A percentile compares a stretch with the other conserved stretches of the same genome.
phyloP scores from a whole-genome alignment of 2,797 vertebrate genomes.

The Sebastes matsubarae region DNA sequence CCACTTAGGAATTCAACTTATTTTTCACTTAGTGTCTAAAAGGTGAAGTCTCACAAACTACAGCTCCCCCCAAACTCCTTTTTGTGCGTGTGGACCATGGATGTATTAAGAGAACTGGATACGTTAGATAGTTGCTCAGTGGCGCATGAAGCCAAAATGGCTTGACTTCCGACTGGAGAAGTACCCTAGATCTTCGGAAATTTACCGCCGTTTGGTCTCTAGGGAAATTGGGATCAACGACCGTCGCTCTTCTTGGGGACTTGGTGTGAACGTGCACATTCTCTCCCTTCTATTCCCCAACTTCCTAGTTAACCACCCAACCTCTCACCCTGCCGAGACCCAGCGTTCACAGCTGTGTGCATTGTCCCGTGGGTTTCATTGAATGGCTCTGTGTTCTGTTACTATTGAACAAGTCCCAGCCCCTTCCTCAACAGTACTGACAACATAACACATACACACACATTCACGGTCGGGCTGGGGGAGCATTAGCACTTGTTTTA shows the following conservation, averaged over 20 bases:
- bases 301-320: constrained; percentile 40
- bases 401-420: constrained; percentile 53
- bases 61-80: neutral
- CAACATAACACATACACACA: constrained; percentile 33
- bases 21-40: neutral
- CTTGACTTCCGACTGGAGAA: too few species aligned
- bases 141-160: too few species aligned
- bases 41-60: neutral
- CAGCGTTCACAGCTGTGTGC: constrained; percentile 41
- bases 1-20: neutral
- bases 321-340: constrained; percentile 18
- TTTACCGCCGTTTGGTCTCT: too few species aligned
- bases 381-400: constrained; percentile 35
- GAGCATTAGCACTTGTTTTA: constrained; percentile 43
- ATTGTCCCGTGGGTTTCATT: constrained; percentile 46
- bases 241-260: too few species aligned
- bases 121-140: too few species aligned
- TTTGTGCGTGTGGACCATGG: neutral
- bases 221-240: too few species aligned
- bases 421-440: constrained; percentile 42
- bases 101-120: too few species aligned
- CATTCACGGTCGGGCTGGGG: neutral
- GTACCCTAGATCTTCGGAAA: too few species aligned
- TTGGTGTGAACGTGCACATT: constrained; percentile 10
- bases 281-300: constrained; percentile 4